phyloP scores from a whole-genome alignment of 1,140 invertebrate genomes.

The Limonius californicus region DNA sequence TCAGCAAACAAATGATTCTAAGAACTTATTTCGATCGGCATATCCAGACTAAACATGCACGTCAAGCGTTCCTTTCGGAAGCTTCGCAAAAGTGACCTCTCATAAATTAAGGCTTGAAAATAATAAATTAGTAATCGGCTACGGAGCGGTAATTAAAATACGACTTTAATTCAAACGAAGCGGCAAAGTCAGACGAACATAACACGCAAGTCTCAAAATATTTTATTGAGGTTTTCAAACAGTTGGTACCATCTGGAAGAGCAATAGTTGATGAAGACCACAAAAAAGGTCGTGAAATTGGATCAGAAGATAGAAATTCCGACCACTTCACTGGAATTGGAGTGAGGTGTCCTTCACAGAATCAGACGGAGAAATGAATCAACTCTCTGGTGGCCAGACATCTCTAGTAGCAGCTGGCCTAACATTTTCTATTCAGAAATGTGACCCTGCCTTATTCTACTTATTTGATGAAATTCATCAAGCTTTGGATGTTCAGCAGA shows the following conservation, averaged over 20 bases:
- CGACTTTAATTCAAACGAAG: too few species aligned
- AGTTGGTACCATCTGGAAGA: slow-evolving; percentile 92
- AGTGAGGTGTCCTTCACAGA: slow-evolving; percentile 86
- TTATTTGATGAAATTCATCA: slow-evolving; percentile 99
- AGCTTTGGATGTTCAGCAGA: slow-evolving; percentile 93
- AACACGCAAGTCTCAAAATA: slow-evolving; percentile 98
- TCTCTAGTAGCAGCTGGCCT: slow-evolving; percentile 94
- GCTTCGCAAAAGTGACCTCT: too few species aligned
- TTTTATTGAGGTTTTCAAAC: slow-evolving; percentile 98
- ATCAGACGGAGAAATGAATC: slow-evolving; percentile 94
- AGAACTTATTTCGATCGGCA: too few species aligned
- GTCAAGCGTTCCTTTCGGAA: too few species aligned
- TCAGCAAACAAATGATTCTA: too few species aligned
- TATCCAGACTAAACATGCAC: too few species aligned
- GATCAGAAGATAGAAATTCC: slow-evolving; percentile 64
- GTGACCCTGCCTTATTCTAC: slow-evolving; percentile 99
- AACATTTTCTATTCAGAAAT: slow-evolving; percentile 99
- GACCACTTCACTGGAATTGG: slow-evolving; percentile 63
- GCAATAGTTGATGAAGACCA: slow-evolving; percentile 87
- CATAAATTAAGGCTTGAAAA: too few species aligned
- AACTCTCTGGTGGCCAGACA: slow-evolving; percentile 98
- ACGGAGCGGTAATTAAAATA: too few species aligned
- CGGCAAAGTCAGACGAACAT: too few species aligned
- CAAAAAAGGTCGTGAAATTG: slow-evolving; percentile 61
- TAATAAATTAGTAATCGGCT: too few species aligned